phyloP scores from a whole-genome alignment of 2,888 invertebrate species.

The Melanchra persicariae region DNA sequence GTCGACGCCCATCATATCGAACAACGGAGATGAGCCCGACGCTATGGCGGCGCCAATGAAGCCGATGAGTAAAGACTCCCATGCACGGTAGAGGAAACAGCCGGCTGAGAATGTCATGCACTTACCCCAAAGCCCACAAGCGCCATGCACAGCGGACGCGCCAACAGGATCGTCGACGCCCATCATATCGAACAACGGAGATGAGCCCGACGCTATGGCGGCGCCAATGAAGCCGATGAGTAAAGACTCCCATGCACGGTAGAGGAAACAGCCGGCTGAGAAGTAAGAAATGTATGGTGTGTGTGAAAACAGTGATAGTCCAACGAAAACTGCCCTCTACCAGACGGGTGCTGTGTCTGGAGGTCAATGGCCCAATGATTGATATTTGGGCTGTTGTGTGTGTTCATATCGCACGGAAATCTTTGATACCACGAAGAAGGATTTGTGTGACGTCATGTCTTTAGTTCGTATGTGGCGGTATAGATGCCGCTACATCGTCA shows the following conservation, averaged over 20 bases:
- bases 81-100: conserved; percentile 95
- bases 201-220: conserved; percentile 92
- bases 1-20: conserved; percentile 95
- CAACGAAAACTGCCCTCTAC: no score
- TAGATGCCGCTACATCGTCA: no score
- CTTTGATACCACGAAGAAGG: no score
- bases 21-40: conserved; percentile 93
- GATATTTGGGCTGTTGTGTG: no score
- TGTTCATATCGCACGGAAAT: no score
- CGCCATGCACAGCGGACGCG: conserved; percentile 96
- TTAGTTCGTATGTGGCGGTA: no score
- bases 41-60: conserved; percentile 94
- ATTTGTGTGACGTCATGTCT: no score
- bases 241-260: conserved; percentile 96
- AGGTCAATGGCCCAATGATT: no score
- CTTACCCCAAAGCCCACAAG: conserved; percentile 94
- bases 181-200: conserved; percentile 94
- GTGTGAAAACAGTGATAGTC: no score
- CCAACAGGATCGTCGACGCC: conserved; percentile 98
- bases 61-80: conserved; percentile 97
- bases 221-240: conserved; percentile 96
- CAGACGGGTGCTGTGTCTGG: no score
- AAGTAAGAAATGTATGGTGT: neutral
- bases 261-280: conserved; percentile 95
- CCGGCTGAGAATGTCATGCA: conserved; percentile 91